Conservation (phyloP, 2,888 invertebrate genomes). For the Amblyjoppa proteus region DNA sequence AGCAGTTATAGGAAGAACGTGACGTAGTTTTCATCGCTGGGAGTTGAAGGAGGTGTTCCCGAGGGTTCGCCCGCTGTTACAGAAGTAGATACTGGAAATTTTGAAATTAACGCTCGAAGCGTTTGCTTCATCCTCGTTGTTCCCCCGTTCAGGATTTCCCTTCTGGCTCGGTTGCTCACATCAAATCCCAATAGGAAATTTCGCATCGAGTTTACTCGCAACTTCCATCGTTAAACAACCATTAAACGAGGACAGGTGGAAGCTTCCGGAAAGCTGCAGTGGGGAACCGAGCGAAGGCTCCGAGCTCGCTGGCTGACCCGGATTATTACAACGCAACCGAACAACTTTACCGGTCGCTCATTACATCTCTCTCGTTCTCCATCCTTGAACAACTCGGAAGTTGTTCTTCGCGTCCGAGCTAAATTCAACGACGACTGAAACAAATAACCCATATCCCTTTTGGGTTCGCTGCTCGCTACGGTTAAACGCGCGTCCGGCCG, state of each 20-base stretch:
- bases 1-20: slow-evolving; percentile 38
- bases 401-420: slow-evolving; percentile 2
- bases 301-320: slow-evolving; percentile 28
- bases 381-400: not conserved
- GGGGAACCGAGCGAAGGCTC: slow-evolving; percentile 11
- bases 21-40: slow-evolving; percentile 35
- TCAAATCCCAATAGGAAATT: slow-evolving; percentile 66
- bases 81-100: slow-evolving; percentile 33
- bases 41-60: not conserved
- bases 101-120: slow-evolving; percentile 18
- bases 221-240: slow-evolving; percentile 78
- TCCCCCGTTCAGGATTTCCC: slow-evolving; percentile 43
- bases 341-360: slow-evolving; percentile 23
- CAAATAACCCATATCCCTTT: slow-evolving; percentile 29
- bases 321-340: slow-evolving; percentile 33
- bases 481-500: not conserved
- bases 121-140: slow-evolving; percentile 18
- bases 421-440: slow-evolving; percentile 3
- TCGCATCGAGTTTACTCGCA: slow-evolving; percentile 70
- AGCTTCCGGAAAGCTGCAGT: slow-evolving; percentile 2
- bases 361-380: slow-evolving; percentile 21
- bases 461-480: not conserved
- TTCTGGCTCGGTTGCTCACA: slow-evolving; percentile 23
- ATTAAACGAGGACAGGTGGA: slow-evolving; percentile 73
- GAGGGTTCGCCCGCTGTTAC: slow-evolving; percentile 12